phyloP scores from a whole-genome alignment of 64 coral and sea anemone species.

The Exaiptasia diaphana region DNA sequence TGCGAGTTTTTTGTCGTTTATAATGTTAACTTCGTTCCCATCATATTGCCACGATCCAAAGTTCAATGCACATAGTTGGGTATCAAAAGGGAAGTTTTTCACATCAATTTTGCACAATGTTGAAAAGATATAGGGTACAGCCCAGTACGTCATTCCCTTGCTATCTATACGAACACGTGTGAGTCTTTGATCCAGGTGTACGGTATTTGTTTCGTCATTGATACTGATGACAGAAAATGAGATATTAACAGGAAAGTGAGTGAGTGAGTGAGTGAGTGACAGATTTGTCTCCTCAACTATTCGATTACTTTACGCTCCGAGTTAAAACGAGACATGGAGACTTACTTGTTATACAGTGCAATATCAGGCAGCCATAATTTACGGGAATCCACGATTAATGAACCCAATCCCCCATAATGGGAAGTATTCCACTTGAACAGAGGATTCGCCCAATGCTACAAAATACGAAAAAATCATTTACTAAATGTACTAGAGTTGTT shows the following conservation, averaged over 20 bases:
- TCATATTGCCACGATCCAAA: constrained; percentile 57
- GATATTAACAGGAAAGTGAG: too few species aligned
- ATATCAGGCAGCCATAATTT: constrained; percentile 73
- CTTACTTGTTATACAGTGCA: constrained; percentile 85
- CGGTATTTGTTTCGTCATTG: constrained; percentile 39
- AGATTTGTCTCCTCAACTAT: neutral
- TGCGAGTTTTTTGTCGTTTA: constrained; percentile 14
- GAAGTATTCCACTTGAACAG: constrained; percentile 39
- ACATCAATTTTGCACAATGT: constrained; percentile 67
- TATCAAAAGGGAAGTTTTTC: constrained; percentile 60
- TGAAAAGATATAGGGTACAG: constrained; percentile 56
- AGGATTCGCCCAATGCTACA: constrained; percentile 64
- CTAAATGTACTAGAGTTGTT: too few species aligned
- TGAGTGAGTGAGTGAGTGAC: too few species aligned
- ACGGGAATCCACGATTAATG: constrained; percentile 36
- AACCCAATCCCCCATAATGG: constrained; percentile 51
- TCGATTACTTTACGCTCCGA: too few species aligned
- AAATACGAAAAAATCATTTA: neutral
- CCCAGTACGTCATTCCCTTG: constrained; percentile 43
- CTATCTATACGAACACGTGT: constrained; percentile 21
- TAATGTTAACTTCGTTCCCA: constrained; percentile 32
- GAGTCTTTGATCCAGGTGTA: constrained; percentile 24
- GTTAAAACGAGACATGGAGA: too few species aligned
- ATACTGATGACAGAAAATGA: constrained; percentile 3
- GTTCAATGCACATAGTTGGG: constrained; percentile 30